These are phyloP conservation scores for Agraylea sexmaculata DNA, from an alignment of 1,140 invertebrate genomes.

Conservation along the genomic window DNA sequence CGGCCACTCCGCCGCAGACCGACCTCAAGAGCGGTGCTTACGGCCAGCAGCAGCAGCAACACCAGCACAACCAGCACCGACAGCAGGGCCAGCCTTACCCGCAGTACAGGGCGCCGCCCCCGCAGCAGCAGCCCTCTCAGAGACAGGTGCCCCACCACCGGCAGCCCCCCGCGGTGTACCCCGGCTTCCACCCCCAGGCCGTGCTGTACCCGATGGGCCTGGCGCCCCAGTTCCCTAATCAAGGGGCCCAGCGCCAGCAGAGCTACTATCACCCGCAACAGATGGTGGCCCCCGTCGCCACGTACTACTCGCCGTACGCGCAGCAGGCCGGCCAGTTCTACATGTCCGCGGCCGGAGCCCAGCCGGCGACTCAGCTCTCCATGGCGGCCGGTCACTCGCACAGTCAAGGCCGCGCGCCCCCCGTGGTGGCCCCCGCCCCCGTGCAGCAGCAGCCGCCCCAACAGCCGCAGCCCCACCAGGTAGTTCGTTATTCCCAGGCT, in stretches of 20 bases:
- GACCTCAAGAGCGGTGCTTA: slow-evolving; percentile 3
- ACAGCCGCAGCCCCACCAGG: slow-evolving; percentile 1
- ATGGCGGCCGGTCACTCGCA: not conserved
- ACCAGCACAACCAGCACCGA: slow-evolving; percentile 1
- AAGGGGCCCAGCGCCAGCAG: no score
- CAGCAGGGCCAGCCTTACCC: slow-evolving; percentile 4
- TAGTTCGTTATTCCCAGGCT: slow-evolving; percentile 5
- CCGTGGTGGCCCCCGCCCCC: not conserved
- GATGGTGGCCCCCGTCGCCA: no score
- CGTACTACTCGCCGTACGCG: slow-evolving; percentile 1
- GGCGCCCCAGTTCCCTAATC: no score
- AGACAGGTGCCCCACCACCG: slow-evolving; percentile 7
- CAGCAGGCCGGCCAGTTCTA: not conserved
- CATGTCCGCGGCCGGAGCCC: not conserved
- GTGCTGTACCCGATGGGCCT: no score
- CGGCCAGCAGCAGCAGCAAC: slow-evolving; percentile 8
- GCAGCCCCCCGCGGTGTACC: slow-evolving; percentile 3
- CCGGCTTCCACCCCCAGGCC: not conserved
- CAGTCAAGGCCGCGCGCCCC: not conserved
- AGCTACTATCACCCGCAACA: no score
- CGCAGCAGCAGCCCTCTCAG: not conserved
- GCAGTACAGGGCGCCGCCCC: slow-evolving; percentile 8
- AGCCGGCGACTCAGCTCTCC: not conserved
- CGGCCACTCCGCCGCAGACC: slow-evolving; percentile 1
- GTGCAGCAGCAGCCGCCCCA: slow-evolving; percentile 4